Evolutionary conservation across 2,888 invertebrate species (phyloP).

Genomic region (Orthonevra nobilis): DNA sequence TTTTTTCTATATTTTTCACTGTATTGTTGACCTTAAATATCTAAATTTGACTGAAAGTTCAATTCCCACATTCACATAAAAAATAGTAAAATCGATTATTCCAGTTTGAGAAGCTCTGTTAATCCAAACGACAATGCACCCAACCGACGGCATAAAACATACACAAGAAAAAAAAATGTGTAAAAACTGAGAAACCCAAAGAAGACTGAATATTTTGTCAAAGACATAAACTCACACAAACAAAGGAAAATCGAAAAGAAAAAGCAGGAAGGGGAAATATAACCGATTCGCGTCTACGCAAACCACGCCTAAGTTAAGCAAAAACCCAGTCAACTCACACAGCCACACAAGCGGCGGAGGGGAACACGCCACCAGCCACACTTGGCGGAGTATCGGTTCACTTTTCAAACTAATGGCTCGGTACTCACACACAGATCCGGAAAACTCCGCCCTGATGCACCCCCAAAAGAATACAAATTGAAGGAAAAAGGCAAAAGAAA

Average conservation of each 20-base stretch:
- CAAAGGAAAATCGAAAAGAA: conserved; percentile 16
- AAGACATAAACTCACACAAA: conserved; percentile 43
- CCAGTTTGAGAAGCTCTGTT: conserved; percentile 56
- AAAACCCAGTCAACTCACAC: conserved; percentile 24
- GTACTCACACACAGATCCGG: conserved; percentile 13
- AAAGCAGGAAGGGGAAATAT: conserved; percentile 52
- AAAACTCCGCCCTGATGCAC: conserved; percentile 66
- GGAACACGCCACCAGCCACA: conserved; percentile 39
- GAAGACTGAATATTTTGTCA: conserved; percentile 6
- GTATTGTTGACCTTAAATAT: conserved; percentile 66
- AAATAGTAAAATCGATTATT: conserved; percentile 48
- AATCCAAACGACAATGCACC: conserved; percentile 34
- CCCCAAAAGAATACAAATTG: conserved; percentile 42
- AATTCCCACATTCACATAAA: conserved; percentile 43
- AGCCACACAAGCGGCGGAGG: conserved; percentile 17
- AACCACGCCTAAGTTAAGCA: conserved; percentile 57
- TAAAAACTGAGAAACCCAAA: conserved; percentile 22
- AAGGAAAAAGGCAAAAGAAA: conserved; percentile 54
- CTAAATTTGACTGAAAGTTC: conserved; percentile 51
- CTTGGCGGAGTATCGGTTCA: conserved; percentile 57
- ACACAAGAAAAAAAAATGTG: conserved; percentile 30
- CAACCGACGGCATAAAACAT: conserved; percentile 37
- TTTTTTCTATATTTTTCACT: conserved; percentile 13
- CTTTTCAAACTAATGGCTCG: conserved; percentile 11
- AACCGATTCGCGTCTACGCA: conserved; percentile 58